Conservation (phyloP, 2,113 vertebrate species). For the Tychaedon coryphoeus region DNA sequence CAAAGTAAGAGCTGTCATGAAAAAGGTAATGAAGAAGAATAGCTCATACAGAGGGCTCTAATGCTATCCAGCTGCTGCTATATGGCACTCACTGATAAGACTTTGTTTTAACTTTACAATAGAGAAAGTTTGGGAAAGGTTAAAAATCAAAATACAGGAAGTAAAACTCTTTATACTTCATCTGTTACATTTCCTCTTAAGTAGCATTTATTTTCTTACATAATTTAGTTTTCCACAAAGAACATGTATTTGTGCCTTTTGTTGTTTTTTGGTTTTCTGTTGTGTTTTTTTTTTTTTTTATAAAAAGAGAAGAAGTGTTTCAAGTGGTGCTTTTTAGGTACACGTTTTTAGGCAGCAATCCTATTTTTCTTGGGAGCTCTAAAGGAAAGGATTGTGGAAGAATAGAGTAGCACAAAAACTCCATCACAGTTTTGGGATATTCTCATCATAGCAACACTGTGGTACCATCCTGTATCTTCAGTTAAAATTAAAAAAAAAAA, state of each 20-base stretch:
- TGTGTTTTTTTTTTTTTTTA: not conserved
- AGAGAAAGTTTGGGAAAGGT: constrained; percentile 76
- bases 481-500: not conserved
- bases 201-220: constrained; percentile 67
- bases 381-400: not conserved
- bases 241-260: not conserved
- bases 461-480: not conserved
- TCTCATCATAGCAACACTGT: not conserved
- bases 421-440: not conserved
- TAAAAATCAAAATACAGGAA: constrained; percentile 77
- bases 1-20: constrained; percentile 86
- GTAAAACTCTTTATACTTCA: constrained; percentile 73
- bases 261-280: not conserved
- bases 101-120: constrained; percentile 77
- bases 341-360: not conserved
- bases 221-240: constrained; percentile 59
- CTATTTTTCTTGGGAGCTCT: not conserved
- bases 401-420: not conserved
- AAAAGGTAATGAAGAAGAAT: constrained; percentile 91
- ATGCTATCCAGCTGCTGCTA: constrained; percentile 93
- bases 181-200: constrained; percentile 71
- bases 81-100: constrained; percentile 78
- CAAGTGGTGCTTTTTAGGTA: not conserved
- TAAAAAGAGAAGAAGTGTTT: not conserved
- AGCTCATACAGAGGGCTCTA: constrained; percentile 84